Base-by-base conservation (phyloP, 2,888 invertebrate species). In the Urechis unicinctus region DNA sequence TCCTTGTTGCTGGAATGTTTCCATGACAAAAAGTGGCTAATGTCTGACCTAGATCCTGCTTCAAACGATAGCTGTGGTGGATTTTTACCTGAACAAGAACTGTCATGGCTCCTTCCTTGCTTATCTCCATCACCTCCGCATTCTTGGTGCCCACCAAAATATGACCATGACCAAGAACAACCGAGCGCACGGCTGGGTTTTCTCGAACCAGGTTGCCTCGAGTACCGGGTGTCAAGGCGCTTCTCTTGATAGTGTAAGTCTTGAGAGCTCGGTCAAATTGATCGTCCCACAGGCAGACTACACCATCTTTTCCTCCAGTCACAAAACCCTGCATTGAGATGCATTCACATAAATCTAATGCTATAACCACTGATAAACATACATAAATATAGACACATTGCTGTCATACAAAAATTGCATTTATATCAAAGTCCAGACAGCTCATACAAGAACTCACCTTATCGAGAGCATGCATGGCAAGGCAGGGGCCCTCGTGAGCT, bases 271-370 rank as follows among this genome's bases (percentile, higher is more conserved):
- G 69, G 52, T 77, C 73, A 64, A 80, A 75, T 59, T 72, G 68
- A 49, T 74, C 74, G 60, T 78, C 77, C 78, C 79, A 80, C 31
- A 78, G 65, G 24, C 72, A 72, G 3, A 80, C 70, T n/a, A 68
- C 64, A 4, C 79, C 79, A 61, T 79, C 79, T 60, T 80, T 79
- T 13, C 80, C 79, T 13, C 78, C 79, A 2, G 78, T 79, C 50
- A 78, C 75, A 67, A 78, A 78, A 21, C 77, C 78, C 77, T 79
- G 67, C 6, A 55, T 30, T 21, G n/a, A 9, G 4, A 43, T 17
- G 26, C 36, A 36, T 36, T 36, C 36, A 36, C 5, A 17, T 21
- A 29, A 22, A 25, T 31, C 24, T 47, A 1, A 47, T 6, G 1
- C 5, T 3, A 6, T 21, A 36, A 36, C 9, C 28, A 2, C 6